A percentile compares a stretch with the other conserved stretches of the same genome.
Evolutionary conservation across 1,140 invertebrate species (phyloP).

Genomic region (Lepidurus apus): DNA sequence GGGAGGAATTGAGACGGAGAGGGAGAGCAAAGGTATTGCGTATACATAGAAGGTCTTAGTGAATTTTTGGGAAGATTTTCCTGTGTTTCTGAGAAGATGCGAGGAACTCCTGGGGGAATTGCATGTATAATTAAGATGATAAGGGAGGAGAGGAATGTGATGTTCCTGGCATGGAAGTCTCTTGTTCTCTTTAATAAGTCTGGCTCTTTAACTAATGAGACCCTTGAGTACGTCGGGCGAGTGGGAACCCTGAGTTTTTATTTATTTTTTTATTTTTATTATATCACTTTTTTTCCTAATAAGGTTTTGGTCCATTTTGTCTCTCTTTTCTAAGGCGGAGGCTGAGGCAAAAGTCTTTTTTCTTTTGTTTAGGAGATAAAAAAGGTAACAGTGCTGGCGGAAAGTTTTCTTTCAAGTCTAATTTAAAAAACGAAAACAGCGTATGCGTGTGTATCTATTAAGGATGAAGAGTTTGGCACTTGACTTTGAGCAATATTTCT

Average conservation of each 20-base stretch:
- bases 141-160: slow-evolving; percentile 2
- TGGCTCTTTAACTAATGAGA: slow-evolving; percentile 22
- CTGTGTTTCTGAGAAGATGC: neutral
- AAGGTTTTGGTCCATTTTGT: neutral
- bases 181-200: slow-evolving; percentile 22
- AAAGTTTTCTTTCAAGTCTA: neutral
- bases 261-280: slow-evolving; percentile 5
- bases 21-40: slow-evolving; percentile 12
- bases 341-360: slow-evolving; percentile 2
- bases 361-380: neutral
- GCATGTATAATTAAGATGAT: slow-evolving; percentile 16
- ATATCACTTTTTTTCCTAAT: slow-evolving; percentile 12
- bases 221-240: slow-evolving; percentile 3
- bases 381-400: neutral
- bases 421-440: neutral
- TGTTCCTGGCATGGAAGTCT: neutral
- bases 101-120: slow-evolving; percentile 10
- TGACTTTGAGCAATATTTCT: slow-evolving; percentile 7
- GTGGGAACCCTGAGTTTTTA: slow-evolving; percentile 9
- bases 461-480: slow-evolving; percentile 18
- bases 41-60: neutral
- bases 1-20: neutral
- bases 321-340: neutral
- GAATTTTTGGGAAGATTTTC: slow-evolving; percentile 12
- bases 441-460: neutral